A percentile compares a stretch with the other conserved stretches of the same genome.
Conservation (phyloP, 2,113 vertebrate species). For the Charina bottae region DNA sequence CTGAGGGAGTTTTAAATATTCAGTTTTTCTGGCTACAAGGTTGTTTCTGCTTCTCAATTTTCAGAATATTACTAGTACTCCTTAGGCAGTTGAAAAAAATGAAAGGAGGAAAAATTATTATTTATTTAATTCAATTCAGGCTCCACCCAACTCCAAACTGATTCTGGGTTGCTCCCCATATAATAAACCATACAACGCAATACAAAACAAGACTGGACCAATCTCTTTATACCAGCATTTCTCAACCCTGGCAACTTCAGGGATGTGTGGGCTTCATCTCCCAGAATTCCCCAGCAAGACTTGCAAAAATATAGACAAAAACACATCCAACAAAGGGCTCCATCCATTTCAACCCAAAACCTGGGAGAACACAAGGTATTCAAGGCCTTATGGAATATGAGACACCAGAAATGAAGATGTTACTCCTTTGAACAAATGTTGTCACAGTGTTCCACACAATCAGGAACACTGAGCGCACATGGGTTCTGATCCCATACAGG, state of each 20-base stretch:
- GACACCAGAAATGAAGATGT: background rate
- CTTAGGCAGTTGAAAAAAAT: background rate
- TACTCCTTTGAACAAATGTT: background rate
- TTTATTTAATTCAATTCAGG: background rate
- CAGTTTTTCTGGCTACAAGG: rapidly evolving
- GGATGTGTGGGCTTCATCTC: too few relatives aligned
- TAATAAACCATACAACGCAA: background rate
- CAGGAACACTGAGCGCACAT: background rate
- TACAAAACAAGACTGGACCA: background rate
- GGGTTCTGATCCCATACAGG: background rate
- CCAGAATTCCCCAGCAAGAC: too few relatives aligned
- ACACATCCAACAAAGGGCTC: too few relatives aligned
- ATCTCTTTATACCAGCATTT: background rate
- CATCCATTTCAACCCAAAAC: too few relatives aligned
- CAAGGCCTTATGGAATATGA: too few relatives aligned
- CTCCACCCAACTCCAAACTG: background rate
- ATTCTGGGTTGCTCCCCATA: background rate
- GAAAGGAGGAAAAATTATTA: background rate
- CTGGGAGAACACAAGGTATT: too few relatives aligned
- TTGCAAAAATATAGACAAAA: background rate
- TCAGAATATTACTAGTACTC: background rate
- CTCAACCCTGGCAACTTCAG: too few relatives aligned
- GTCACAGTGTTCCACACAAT: background rate
- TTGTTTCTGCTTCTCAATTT: background rate
- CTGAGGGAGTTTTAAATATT: background rate